Evolutionary conservation across 2,113 vertebrate genomes (phyloP), one percentile per base, ranked within the genome.

Genomic region (Gallinago jamesoni): DNA sequence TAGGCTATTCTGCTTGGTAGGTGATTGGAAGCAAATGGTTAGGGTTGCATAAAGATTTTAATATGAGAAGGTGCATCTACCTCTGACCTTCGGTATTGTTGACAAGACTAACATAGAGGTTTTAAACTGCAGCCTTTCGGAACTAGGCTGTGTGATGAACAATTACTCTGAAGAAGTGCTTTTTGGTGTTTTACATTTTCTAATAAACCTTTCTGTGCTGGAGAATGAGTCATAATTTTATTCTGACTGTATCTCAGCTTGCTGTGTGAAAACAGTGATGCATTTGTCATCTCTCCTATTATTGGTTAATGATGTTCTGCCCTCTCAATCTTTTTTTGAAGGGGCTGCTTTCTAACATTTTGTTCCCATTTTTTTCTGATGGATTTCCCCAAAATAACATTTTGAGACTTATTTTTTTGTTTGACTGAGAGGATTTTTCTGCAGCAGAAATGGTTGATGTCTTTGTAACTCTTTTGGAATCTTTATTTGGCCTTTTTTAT

Each of bases 391-490:
- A 53, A 94, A 74, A 30, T 67, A 50, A 19, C 47, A 8, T 89
- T 93, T 86, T 7, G 52, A 81, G 17, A 86, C 79, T 12, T 81
- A 37, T 86, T 85, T 83, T 92, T 6, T 69, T 88, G 17, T 53
- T 83, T 83, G 28, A 90, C 48, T 52, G 20, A 45, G 45, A 67
- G n/a, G 57, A 56, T 53, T 91, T 91, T 95, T 94, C 55, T 88
- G 63, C 63, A 70, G 67, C 78, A 88, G 67, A 83, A 94, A 83
- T 62, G 20, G 63, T 50, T 75, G 10, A 39, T 94, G 81, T 76
- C 93, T 97, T 94, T 86, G 14, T 93, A 91, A 91, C 55, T 66
- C 56, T 52, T n/a, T 88, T 88, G 87, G 89, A 76, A 62, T 94
- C 74, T 87, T 59, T 59, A 17, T 88, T 45, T 90, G 55, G 3